Evolutionary conservation across 2,797 vertebrate genomes (phyloP).

Genomic region (Vespertilio murinus): DNA sequence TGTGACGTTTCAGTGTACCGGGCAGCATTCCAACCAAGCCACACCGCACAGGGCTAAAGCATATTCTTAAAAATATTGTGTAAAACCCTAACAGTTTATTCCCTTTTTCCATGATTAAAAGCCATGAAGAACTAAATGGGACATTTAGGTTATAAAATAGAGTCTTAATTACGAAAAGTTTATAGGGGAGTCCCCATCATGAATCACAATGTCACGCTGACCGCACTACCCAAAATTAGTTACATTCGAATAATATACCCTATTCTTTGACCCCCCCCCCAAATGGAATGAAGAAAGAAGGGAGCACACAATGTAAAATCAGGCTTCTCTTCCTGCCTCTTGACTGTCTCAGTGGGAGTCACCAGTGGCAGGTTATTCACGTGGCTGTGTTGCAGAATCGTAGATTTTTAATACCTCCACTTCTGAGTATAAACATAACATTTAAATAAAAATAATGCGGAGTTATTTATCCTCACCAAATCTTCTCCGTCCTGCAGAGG

Average conservation of each 20-base stretch:
- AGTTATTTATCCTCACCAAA: constrained; percentile 83
- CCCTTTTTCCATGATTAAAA: not conserved
- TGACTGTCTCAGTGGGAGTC: constrained; percentile 66
- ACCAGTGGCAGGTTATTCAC: constrained; percentile 79
- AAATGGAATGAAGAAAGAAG: not conserved
- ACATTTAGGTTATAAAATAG: not conserved
- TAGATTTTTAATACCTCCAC: constrained; percentile 78
- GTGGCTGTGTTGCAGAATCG: constrained; percentile 77
- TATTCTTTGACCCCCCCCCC: not conserved
- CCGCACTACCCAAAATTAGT: not conserved
- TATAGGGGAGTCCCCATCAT: not conserved
- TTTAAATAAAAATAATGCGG: constrained; percentile 83
- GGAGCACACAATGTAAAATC: not conserved
- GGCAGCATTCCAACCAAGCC: not conserved
- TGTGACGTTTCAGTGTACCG: not conserved
- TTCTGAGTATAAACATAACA: constrained; percentile 80
- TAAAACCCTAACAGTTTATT: not conserved
- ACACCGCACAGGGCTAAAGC: not conserved
- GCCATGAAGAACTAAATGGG: not conserved
- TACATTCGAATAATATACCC: not conserved
- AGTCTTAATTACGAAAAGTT: not conserved
- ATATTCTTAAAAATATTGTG: constrained; percentile 1
- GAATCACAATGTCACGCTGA: not conserved
- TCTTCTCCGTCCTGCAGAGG: constrained; percentile 80
- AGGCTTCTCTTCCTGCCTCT: constrained; percentile 26